Base-by-base conservation (phyloP, 2,888 invertebrate species). In the Acronicta aceris region DNA sequence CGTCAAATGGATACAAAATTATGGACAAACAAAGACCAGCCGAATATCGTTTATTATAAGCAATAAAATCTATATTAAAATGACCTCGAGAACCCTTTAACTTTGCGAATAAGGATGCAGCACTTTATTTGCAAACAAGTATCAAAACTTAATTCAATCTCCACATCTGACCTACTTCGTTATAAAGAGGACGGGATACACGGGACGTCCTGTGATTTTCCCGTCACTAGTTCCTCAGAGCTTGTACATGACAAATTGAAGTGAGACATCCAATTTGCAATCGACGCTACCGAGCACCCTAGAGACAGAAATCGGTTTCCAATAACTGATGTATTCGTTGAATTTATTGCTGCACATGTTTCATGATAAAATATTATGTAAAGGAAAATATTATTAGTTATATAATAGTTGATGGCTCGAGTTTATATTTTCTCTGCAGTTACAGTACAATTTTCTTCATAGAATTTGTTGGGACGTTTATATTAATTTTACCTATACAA, bases 231-330 rank as follows among this genome's bases (percentile, higher is more conserved):
- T 43, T 15, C 47, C n/a, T 53, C 21, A 53, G n/a, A 60, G 56
- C 59, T 70, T 65, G 70, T 61, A 67, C 70, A 74, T 71, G 76
- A 78, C 68, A 79, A 79, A 81, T 79, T 74, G 74, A 59, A 71
- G 63, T 63, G 81, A 69, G 67, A 57, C 64, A 52, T 76, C 65
- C 78, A 79, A 79, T 81, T 74, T 79, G 79, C 77, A 81, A 73
- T 76, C 67, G 68, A 72, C 52, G 40, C 62, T 41, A 56, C 58
- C 40, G 61, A 51, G 55, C 36, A 25, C 62, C 55, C 63, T 55
- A 43, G 65, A 63, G 69, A 59, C 59, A 36, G 36, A 57, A 27
- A 71, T 76, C 55, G 67, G 78, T 71, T 75, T 77, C 70, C 75
- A 61, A 75, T 77, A 73, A 50, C 67, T 27, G 57, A 65, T 59